Base-by-base conservation (phyloP, 2,113 vertebrate genomes). In the Sorex araneus region DNA sequence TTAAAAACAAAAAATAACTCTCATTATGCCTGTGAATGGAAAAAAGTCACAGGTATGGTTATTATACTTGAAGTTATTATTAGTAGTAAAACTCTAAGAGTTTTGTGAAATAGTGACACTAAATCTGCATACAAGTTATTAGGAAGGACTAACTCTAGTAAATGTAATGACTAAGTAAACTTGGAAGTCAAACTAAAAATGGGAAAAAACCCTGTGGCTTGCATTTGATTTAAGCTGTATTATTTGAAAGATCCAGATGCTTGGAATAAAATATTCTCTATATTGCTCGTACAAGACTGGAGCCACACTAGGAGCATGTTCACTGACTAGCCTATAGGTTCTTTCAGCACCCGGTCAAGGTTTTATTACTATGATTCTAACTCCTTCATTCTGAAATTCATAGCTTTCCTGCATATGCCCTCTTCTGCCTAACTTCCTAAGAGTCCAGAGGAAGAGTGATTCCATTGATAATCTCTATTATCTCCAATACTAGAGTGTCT, bases 91-190 rank as follows among this genome's bases (percentile, higher is more conserved):
- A 45, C 79, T 85, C 28, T 40, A 75, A 86, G 16, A 21, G 13
- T 69, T 90, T 4, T 50, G 79, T 89, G 75, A 92, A 34, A n/a
- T 40, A 77, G 40, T 45, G 11, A 40, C 85, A 93, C 43, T 32
- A 90, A 45, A 66, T 77, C 27, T 67, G 19, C 28, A 87, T n/a
- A 89, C 1, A 76, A 70, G 32, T 36, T 71, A 60, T 87, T 45
- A 84, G 76, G 3, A 77, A 66, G 7, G n/a, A 73, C 30, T 54
- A 93, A 81, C 57, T 54, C 18, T 19, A 60, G 18, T 23, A 60
- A 21, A 60, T 60, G 21, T 60, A 50, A 2, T 54, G 54, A 60
- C 54, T 80, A 50, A 79, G 63, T 36, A 89, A 94, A 75, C 50
- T 15, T 15, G 66, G 47, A 92, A 89, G 21, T 73, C 78, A 28